Conservation (phyloP, 1,140 invertebrate species). For the Neuroterus valhalla region DNA sequence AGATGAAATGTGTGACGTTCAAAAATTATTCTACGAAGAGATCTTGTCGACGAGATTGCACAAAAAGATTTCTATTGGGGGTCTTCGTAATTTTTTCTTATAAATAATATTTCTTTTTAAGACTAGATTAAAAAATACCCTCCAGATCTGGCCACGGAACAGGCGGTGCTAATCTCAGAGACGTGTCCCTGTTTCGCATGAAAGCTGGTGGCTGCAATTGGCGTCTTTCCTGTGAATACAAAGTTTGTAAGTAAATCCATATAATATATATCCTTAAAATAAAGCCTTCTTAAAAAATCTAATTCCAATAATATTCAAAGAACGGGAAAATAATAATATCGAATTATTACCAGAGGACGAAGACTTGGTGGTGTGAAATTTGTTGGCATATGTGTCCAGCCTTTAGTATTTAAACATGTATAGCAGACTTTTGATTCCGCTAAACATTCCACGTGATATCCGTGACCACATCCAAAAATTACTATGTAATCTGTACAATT, state of each 20-base stretch:
- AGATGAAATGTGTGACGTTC: too few relatives aligned
- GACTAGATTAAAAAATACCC: constrained; percentile 73
- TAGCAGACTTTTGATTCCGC: constrained; percentile 70
- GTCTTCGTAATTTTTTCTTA: not conserved
- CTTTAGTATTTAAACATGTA: constrained; percentile 70
- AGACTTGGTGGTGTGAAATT: constrained; percentile 48
- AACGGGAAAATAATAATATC: too few relatives aligned
- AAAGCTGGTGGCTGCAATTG: constrained; percentile 66
- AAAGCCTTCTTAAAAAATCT: too few relatives aligned
- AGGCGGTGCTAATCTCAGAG: constrained; percentile 68
- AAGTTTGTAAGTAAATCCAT: constrained; percentile 9
- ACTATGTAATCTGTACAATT: constrained; percentile 64
- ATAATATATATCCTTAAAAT: not conserved
- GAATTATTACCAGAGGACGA: constrained; percentile 50
- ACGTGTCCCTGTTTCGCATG: constrained; percentile 63
- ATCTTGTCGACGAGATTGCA: not conserved
- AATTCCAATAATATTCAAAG: too few relatives aligned
- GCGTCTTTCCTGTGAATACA: constrained; percentile 61
- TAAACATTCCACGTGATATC: constrained; percentile 68
- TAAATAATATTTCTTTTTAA: constrained; percentile 33
- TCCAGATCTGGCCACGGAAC: constrained; percentile 69
- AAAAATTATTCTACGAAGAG: too few relatives aligned
- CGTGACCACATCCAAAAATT: constrained; percentile 71
- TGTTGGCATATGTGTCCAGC: constrained; percentile 64
- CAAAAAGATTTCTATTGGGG: not conserved